Evolutionary conservation across 2,797 vertebrate species (phyloP).

Genomic region (Tenualosa thibaudeaui): DNA sequence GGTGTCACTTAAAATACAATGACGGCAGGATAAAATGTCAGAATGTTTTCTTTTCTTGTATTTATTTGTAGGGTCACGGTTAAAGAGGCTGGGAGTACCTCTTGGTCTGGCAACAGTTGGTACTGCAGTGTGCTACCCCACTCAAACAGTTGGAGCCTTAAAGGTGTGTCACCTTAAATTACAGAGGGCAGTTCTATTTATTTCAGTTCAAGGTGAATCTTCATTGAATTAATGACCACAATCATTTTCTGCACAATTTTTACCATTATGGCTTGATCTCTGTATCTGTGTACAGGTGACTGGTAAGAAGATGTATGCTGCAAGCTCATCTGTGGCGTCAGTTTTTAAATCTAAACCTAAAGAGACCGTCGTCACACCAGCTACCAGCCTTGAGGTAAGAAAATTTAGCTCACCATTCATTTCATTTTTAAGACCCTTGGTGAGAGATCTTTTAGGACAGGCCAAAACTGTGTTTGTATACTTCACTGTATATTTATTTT

Average conservation of each 20-base stretch:
- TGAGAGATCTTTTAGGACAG: no score
- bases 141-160: constrained; percentile 73
- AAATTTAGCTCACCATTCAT: no score
- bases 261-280: neutral
- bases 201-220: neutral
- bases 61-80: constrained; percentile 66
- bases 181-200: neutral
- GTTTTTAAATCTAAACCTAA: constrained; percentile 62
- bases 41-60: neutral
- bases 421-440: no score
- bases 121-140: constrained; percentile 77
- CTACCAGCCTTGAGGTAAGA: constrained; percentile 66
- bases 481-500: no score
- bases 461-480: no score
- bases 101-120: constrained; percentile 71
- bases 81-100: constrained; percentile 75
- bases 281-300: constrained; percentile 62
- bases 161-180: constrained; percentile 65
- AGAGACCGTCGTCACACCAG: constrained; percentile 23
- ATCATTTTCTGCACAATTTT: no score
- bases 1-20: no score
- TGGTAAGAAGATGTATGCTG: constrained; percentile 67
- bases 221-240: neutral
- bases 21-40: neutral
- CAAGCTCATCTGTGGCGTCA: constrained; percentile 63